These are phyloP conservation scores for Protonemura montana DNA, from an alignment of 2,888 invertebrate species.

Conservation along the genomic window DNA sequence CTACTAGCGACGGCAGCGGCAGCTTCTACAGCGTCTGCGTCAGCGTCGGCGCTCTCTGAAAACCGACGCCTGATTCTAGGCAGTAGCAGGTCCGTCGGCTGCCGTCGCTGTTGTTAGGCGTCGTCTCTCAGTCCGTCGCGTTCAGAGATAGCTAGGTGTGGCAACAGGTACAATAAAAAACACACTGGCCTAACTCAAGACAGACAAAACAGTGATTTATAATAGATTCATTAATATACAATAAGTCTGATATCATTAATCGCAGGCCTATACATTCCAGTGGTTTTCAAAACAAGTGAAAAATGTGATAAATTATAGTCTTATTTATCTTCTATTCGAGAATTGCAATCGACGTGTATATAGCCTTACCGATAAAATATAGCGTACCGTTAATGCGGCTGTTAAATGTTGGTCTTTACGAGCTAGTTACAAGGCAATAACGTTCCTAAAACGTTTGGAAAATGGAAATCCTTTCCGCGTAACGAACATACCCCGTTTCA, in stretches of 20 bases:
- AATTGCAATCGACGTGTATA: not conserved
- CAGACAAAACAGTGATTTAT: not conserved
- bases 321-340: not conserved
- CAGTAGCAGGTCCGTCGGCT: not conserved
- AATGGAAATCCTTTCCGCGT: not conserved
- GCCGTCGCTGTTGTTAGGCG: not conserved
- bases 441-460: not conserved
- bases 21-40: conserved; percentile 9
- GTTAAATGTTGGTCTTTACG: not conserved
- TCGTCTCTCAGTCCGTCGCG: not conserved
- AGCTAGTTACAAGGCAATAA: not conserved
- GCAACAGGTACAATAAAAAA: conserved; percentile 30
- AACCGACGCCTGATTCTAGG: not conserved
- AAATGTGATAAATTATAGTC: conserved; percentile 3
- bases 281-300: not conserved
- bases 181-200: not conserved
- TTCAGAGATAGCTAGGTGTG: conserved; percentile 22
- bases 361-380: not conserved
- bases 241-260: not conserved
- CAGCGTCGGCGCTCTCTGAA: conserved; percentile 25
- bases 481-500: not conserved
- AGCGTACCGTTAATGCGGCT: not conserved
- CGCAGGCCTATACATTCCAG: not conserved
- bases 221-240: not conserved
- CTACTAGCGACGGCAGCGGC: conserved; percentile 10